phyloP scores from a whole-genome alignment of 2,797 vertebrate genomes.

The Tiaroga cobitis region DNA sequence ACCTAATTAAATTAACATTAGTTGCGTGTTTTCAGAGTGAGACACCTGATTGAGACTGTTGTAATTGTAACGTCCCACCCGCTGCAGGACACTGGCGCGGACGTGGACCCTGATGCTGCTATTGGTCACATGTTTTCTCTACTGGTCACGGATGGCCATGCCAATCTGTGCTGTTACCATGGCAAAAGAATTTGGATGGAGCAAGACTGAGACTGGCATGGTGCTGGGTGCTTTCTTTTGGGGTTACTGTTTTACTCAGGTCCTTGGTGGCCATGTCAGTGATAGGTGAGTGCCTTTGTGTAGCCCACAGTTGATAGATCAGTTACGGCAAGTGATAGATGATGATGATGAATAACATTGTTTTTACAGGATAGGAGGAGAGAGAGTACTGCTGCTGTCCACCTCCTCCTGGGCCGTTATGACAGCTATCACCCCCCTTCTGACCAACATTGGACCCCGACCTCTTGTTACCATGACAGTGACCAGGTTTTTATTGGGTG shows the following conservation, averaged over 20 bases:
- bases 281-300: conserved; percentile 73
- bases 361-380: conserved; percentile 71
- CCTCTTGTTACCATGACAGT: conserved; percentile 66
- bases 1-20: background rate
- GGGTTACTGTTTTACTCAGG: conserved; percentile 93
- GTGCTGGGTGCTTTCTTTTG: conserved; percentile 92
- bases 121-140: conserved; percentile 87
- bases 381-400: conserved; percentile 71
- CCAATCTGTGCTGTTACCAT: conserved; percentile 84
- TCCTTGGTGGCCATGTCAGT: conserved; percentile 86
- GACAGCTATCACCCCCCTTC: conserved; percentile 68
- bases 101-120: conserved; percentile 84
- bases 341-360: background rate
- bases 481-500: conserved; percentile 73
- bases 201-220: conserved; percentile 85
- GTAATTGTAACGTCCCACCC: background rate
- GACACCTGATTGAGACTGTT: background rate
- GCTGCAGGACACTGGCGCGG: conserved; percentile 62
- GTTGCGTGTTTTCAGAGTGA: background rate
- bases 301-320: background rate
- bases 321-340: background rate
- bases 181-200: conserved; percentile 84
- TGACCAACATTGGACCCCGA: conserved; percentile 60
- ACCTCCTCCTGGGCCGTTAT: conserved; percentile 68
- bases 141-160: conserved; percentile 84